phyloP scores from a whole-genome alignment of 2,113 vertebrate genomes.

The Megatriorchis doriae region DNA sequence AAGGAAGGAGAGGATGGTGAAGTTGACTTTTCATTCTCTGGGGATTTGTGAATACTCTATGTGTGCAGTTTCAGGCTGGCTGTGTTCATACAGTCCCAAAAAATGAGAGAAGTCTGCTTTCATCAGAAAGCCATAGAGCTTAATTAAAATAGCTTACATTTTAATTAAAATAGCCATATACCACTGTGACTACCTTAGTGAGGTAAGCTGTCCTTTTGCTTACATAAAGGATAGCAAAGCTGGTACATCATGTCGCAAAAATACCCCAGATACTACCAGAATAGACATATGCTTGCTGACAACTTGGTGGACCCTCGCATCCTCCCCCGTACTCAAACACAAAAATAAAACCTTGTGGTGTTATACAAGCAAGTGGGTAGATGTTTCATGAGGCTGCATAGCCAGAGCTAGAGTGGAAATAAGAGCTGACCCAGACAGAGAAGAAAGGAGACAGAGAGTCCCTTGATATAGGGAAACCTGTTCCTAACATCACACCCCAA shows the following conservation, averaged over 20 bases:
- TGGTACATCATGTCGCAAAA: not conserved
- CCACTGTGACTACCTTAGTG: not conserved
- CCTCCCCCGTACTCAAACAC: not conserved
- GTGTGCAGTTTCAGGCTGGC: not conserved
- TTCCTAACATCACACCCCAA: not conserved
- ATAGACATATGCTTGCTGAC: not conserved
- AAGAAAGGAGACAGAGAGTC: not conserved
- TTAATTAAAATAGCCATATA: conserved; percentile 11
- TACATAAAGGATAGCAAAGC: not conserved
- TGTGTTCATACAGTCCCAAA: not conserved
- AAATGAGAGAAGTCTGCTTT: not conserved
- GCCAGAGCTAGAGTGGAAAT: not conserved
- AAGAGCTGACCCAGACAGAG: not conserved
- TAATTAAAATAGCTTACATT: conserved; percentile 2
- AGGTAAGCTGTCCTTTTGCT: not conserved
- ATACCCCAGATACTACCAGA: not conserved
- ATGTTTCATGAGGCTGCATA: not conserved
- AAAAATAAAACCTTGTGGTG: not conserved
- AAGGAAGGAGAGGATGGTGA: not conserved
- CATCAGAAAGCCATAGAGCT: not conserved
- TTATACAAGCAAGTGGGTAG: not conserved
- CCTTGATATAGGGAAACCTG: not conserved
- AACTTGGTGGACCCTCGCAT: not conserved
- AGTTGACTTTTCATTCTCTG: not conserved
- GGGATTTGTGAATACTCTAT: not conserved